Conservation (phyloP, 2,113 vertebrate species). For the Formicarius rufipectus region DNA sequence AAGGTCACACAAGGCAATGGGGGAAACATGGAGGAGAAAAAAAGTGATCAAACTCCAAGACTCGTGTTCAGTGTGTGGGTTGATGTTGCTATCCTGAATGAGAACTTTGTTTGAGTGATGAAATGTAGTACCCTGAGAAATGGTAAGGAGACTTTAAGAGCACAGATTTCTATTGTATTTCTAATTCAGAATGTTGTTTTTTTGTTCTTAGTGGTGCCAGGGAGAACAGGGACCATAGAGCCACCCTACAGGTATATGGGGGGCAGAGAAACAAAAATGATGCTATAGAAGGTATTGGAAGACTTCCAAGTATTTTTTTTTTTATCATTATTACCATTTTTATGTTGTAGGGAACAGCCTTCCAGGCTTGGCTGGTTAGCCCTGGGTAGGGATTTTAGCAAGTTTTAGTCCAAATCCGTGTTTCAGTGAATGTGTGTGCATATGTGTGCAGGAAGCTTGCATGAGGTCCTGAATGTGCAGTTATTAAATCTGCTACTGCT, state of each 20-base stretch:
- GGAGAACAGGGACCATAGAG: neutral
- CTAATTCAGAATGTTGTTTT: conserved; percentile 30
- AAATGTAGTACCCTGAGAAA: neutral
- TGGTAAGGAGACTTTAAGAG: neutral
- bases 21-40: neutral
- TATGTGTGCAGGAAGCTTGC: neutral
- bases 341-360: conserved; percentile 67
- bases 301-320: conserved; percentile 68
- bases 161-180: conserved; percentile 41
- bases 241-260: neutral
- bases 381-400: conserved; percentile 33
- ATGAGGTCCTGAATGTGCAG: neutral
- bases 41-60: neutral
- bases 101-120: conserved; percentile 1
- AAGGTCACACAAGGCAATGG: neutral
- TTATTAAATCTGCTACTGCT: conserved; percentile 9
- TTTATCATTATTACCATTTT: conserved; percentile 73
- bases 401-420: neutral
- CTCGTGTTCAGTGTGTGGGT: neutral
- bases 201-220: conserved; percentile 16
- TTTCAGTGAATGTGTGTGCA: neutral
- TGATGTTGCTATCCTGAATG: neutral
- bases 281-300: conserved; percentile 63
- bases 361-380: conserved; percentile 60
- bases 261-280: conserved; percentile 55